Base-by-base conservation (phyloP, 2,888 invertebrate genomes). In the Prosapia bicincta region DNA sequence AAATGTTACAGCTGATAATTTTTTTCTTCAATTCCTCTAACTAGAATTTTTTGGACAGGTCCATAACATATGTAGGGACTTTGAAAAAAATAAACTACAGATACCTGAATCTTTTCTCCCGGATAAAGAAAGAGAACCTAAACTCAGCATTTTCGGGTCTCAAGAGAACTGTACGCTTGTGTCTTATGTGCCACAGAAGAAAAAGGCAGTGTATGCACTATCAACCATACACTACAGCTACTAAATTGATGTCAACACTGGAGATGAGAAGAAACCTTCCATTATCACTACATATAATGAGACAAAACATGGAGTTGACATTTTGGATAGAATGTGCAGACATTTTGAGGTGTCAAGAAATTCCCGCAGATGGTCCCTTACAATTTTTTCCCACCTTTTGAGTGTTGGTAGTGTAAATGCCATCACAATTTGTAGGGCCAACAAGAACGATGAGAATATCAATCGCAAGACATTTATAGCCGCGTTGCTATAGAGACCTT, bases 281-380 rank as follows among this genome's bases (percentile, higher is more conserved):
- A n/a, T n/a, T n/a, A 30, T 75, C n/a, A 71, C 71, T 23, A 20
- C 9, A 3, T 75, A 75, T 32, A 75, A 75, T 24, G 2, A 71
- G n/a, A n/a, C n/a, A n/a, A n/a, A n/a, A n/a, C n/a, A 75, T 70
- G 70, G 70, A 13, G 75, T 75, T 1, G 75, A 75, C 26, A 71
- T 75, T 24, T 25, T 75, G 15, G 66, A 75, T 32, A 66, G 65
- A 32, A 75, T 71, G 75, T 75, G 30, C 66, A 0, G 66, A 1
- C 66, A 75, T 3, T 71, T 66, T 71, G 74, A 69, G 43, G 74
- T 69, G 1, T 5, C 26, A 9, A 43, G 69, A 74, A 69, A 69
- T 6, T 54, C 65, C 20, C 13, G 24, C 5, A 1, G 69, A 26
- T 69, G 74, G 74, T 69, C 74, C n/a, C 1, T 74, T 7, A 69